Evolutionary conservation across 2,888 invertebrate genomes (phyloP), one percentile per base, ranked within the genome.

Genomic region (Dicyrtoma fusca): DNA sequence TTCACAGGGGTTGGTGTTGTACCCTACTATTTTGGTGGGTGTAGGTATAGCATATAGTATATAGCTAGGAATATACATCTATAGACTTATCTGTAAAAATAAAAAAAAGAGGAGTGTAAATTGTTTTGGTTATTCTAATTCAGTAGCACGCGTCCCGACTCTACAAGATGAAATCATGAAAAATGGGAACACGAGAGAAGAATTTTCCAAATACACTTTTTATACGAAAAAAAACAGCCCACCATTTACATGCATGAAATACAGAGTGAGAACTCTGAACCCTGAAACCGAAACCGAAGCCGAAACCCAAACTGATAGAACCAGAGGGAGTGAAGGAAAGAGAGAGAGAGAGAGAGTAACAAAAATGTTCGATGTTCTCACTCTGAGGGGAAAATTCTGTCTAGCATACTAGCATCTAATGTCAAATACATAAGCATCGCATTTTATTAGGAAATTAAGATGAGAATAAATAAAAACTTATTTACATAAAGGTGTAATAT

Each of bases 161-260:
- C 47, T 26, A 23, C 49, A 65, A 49, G 49, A 51, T 11, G 65
- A 68, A 63, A 71, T 74, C 74, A 74, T 74, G 74, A 74, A 74
- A 74, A 74, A 74, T 74, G 74, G 66, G 74, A 63, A 53, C 64
- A 69, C 73, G 73, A 73, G 69, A 73, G 63, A 65, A 34, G 34
- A 34, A 34, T 34, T 34, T 8, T 5, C 34, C 8, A 34, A 34
- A 34, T 34, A 34, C 3, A 34, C 34, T 3, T 34, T 34, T 8
- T 34, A 8, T 34, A 34, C 34, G 34, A 34, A 34, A 34, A 8
- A 8, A 34, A 34, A 34, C 3, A 34, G 8, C 34, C 8, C 34
- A 34, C 64, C 65, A 72, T 74, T 72, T 74, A 65, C 74, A 72
- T 74, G 69, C 74, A 74, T 69, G 72, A 72, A 51, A 62, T 74